Conservation (phyloP, 1,140 invertebrate genomes). For the Chymomyza costata region DNA sequence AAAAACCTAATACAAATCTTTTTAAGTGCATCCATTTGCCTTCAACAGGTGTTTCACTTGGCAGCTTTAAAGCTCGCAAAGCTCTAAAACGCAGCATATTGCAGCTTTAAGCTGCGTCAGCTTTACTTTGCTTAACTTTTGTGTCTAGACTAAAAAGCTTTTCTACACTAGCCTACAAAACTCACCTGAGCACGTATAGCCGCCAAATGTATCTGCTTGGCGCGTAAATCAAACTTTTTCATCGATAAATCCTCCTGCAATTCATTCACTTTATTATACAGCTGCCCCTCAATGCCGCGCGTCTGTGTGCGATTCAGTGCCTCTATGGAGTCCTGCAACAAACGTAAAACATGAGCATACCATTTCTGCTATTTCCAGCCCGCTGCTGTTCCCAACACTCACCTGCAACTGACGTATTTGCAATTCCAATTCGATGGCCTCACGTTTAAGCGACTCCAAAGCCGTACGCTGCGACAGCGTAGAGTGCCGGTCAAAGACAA, state of each 20-base stretch:
- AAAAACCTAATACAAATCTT: background rate
- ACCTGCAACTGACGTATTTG: slow-evolving; percentile 89
- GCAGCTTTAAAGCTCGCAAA: background rate
- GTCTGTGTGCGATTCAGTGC: slow-evolving; percentile 89
- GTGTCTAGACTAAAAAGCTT: slow-evolving; percentile 16
- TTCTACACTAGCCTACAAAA: slow-evolving; percentile 15
- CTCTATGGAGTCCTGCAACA: slow-evolving; percentile 86
- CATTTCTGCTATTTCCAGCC: background rate
- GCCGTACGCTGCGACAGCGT: slow-evolving; percentile 83
- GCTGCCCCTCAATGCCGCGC: slow-evolving; percentile 88
- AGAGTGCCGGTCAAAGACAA: slow-evolving; percentile 87
- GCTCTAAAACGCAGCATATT: too few relatives aligned
- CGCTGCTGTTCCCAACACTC: slow-evolving; percentile 12
- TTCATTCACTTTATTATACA: slow-evolving; percentile 96
- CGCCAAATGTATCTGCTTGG: slow-evolving; percentile 92
- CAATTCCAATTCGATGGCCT: slow-evolving; percentile 86
- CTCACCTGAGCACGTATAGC: slow-evolving; percentile 92
- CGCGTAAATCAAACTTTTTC: slow-evolving; percentile 93
- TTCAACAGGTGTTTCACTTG: background rate
- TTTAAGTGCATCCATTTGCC: background rate
- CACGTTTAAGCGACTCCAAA: slow-evolving; percentile 87
- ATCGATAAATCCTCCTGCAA: slow-evolving; percentile 95
- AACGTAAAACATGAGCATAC: slow-evolving; percentile 6
- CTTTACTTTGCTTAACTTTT: slow-evolving; percentile 6
- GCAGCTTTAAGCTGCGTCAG: too few relatives aligned